Evolutionary conservation across 2,888 invertebrate genomes (phyloP).

Genomic region (Eristalis arbustorum): DNA sequence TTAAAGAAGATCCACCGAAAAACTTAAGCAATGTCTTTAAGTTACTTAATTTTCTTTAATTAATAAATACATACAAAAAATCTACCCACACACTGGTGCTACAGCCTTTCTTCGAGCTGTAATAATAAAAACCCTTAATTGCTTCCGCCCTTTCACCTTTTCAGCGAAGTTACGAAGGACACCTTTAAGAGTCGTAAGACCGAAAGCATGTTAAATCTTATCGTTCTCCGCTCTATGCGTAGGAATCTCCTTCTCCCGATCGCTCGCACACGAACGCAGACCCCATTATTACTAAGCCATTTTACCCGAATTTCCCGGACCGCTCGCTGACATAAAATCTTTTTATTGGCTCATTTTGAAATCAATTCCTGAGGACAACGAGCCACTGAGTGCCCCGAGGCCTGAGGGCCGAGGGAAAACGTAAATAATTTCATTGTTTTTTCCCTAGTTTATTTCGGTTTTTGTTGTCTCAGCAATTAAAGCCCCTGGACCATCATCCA

Average conservation of each 20-base stretch:
- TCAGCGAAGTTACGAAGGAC: neutral
- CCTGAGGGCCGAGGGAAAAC: neutral
- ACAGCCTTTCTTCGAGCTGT: neutral
- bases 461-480: slow-evolving; percentile 40
- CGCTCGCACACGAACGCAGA: neutral
- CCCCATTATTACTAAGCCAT: neutral
- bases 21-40: no score
- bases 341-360: slow-evolving; percentile 46
- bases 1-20: no score
- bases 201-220: neutral
- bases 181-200: neutral
- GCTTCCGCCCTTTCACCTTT: neutral
- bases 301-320: neutral
- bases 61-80: no score
- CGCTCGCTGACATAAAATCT: slow-evolving; percentile 12
- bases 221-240: neutral
- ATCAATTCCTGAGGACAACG: slow-evolving; percentile 42
- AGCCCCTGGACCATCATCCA: slow-evolving; percentile 11
- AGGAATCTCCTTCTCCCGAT: neutral
- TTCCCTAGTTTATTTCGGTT: neutral
- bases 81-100: no score
- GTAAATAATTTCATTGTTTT: slow-evolving; percentile 30
- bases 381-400: slow-evolving; percentile 33
- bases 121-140: neutral
- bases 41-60: no score